Conservation (phyloP, 2,888 invertebrate genomes). For the Tinea trinotella region DNA sequence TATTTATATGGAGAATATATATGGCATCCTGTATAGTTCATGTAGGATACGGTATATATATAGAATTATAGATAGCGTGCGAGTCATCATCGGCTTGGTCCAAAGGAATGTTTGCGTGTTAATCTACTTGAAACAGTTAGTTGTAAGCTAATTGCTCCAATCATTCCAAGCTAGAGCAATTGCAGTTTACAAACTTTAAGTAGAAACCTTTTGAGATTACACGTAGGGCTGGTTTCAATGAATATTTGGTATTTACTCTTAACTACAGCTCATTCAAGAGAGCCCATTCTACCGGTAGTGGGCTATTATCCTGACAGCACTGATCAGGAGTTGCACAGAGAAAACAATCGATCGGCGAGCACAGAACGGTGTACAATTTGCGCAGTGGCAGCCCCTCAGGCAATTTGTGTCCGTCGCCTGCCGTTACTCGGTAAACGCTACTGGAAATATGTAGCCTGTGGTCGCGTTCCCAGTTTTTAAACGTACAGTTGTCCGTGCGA, state of each 20-base stretch:
- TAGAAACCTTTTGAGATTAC: slow-evolving; percentile 1
- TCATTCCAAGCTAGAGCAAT: neutral
- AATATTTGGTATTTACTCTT: neutral
- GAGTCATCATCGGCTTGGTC: neutral
- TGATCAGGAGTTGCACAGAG: slow-evolving; percentile 20
- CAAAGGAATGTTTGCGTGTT: slow-evolving; percentile 14
- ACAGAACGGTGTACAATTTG: slow-evolving; percentile 50
- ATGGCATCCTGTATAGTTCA: neutral
- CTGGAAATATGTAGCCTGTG: slow-evolving; percentile 65
- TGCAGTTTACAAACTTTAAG: neutral
- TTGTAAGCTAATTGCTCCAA: slow-evolving; percentile 4
- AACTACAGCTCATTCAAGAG: slow-evolving; percentile 11
- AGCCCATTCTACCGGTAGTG: slow-evolving; percentile 16
- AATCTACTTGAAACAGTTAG: slow-evolving; percentile 10
- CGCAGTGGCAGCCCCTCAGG: slow-evolving; percentile 59
- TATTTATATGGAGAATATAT: neutral
- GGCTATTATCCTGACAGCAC: slow-evolving; percentile 21
- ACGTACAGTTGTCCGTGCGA: slow-evolving; percentile 56
- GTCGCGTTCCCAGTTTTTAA: slow-evolving; percentile 58
- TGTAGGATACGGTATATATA: too few species aligned
- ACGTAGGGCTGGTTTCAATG: slow-evolving; percentile 12
- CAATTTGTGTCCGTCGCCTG: slow-evolving; percentile 66
- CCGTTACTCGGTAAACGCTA: slow-evolving; percentile 69
- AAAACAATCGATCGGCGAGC: slow-evolving; percentile 46
- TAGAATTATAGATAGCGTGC: neutral